Evolutionary conservation across 2,888 invertebrate species (phyloP).

Genomic region (Latrodectus elegans): DNA sequence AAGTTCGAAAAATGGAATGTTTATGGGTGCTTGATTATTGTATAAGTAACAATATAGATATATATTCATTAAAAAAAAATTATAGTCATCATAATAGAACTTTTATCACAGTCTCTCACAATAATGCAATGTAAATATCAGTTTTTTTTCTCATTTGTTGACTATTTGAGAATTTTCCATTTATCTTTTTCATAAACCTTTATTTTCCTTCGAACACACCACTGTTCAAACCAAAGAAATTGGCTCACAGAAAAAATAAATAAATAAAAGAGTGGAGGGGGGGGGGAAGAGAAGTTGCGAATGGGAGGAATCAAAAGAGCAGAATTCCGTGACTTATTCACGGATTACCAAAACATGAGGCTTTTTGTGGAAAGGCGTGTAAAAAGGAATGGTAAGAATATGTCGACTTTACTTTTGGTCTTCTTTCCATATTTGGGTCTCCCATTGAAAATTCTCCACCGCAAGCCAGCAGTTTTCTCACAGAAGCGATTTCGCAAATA

Average conservation of each 20-base stretch:
- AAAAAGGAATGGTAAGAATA: neutral
- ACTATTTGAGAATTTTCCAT: no score
- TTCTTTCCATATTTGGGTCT: conserved; percentile 29
- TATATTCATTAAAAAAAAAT: no score
- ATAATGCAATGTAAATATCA: no score
- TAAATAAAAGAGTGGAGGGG: neutral
- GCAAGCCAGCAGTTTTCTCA: conserved; percentile 20
- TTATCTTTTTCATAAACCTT: no score
- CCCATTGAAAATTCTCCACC: conserved; percentile 45
- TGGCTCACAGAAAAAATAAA: neutral
- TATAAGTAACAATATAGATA: no score
- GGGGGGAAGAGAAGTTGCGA: neutral
- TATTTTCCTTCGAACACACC: no score
- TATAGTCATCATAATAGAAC: no score
- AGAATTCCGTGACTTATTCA: conserved; percentile 58
- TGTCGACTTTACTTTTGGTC: conserved; percentile 49
- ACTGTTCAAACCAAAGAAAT: neutral
- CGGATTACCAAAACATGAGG: conserved; percentile 67
- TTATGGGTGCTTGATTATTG: no score
- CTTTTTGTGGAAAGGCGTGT: neutral
- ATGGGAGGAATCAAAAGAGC: neutral
- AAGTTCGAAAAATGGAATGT: no score
- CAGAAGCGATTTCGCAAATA: neutral
- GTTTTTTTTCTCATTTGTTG: no score
- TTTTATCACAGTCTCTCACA: no score